Evolutionary conservation across 2,888 invertebrate genomes (phyloP).

Genomic region (Parapristionchus giblindavisi): DNA sequence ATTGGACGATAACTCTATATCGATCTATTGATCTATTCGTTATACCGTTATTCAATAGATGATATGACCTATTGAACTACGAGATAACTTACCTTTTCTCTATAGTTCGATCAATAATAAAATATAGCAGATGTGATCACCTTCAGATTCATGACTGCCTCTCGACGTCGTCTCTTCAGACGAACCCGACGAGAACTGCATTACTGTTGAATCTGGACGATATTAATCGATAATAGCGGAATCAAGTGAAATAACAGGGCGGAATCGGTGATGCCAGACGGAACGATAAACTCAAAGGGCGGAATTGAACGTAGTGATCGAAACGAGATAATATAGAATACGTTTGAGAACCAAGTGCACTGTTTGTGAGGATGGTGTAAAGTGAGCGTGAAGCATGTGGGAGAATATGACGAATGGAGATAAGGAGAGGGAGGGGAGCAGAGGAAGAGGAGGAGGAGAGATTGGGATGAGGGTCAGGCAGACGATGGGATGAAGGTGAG

Average conservation of each 20-base stretch:
- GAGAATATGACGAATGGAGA: not conserved
- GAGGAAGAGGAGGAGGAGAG: not conserved
- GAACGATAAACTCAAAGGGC: too few species aligned
- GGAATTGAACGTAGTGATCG: too few species aligned
- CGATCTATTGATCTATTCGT: too few species aligned
- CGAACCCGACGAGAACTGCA: slow-evolving; percentile 7
- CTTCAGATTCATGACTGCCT: slow-evolving; percentile 25
- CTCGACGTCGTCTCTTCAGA: slow-evolving; percentile 13
- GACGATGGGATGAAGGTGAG: not conserved
- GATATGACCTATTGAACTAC: too few species aligned
- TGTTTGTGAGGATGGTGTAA: not conserved
- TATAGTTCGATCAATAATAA: too few species aligned
- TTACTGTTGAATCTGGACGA: not conserved
- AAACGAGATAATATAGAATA: not conserved
- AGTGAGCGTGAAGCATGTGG: not conserved
- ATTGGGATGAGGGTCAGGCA: not conserved
- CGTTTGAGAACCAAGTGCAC: not conserved
- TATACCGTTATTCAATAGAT: too few species aligned
- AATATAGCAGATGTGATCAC: not conserved
- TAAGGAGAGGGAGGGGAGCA: not conserved
- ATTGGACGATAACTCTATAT: too few species aligned
- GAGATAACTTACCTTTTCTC: too few species aligned
- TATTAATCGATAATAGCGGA: too few species aligned
- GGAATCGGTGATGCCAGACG: too few species aligned
- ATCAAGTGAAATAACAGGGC: too few species aligned